A percentile compares a stretch with the other conserved stretches of the same genome.
These are phyloP conservation scores for Sceloporus undulatus DNA, from an alignment of 2,113 vertebrate genomes.

Conservation along the genomic window DNA sequence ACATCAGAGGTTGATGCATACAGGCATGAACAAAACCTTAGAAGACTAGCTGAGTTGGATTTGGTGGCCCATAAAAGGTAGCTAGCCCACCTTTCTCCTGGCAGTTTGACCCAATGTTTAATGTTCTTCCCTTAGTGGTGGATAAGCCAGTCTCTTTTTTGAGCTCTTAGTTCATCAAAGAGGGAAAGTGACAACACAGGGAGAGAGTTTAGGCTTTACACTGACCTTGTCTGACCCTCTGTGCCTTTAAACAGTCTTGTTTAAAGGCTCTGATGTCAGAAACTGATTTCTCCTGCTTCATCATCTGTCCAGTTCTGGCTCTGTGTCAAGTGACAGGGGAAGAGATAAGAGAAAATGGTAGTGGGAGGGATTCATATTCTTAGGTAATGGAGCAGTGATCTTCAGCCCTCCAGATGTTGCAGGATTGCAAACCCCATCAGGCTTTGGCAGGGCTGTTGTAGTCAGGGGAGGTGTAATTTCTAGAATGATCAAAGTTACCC, in stretches of 20 bases:
- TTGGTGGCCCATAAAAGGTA: neutral
- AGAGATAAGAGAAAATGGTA: neutral
- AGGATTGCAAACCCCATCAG: no score
- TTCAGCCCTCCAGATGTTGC: no score
- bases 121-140: neutral
- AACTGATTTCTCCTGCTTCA: neutral
- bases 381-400: neutral
- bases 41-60: neutral
- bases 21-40: neutral
- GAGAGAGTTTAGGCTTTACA: neutral
- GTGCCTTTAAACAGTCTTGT: neutral
- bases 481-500: no score
- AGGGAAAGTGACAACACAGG: neutral
- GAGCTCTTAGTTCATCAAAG: neutral
- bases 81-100: neutral
- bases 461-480: no score
- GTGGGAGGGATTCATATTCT: neutral
- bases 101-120: constrained; percentile 1
- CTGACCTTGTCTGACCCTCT: neutral
- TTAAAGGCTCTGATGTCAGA: neutral
- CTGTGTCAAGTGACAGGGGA: neutral
- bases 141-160: neutral
- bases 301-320: neutral
- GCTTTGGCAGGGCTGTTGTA: no score
- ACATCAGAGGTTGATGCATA: neutral